phyloP scores from a whole-genome alignment of 2,113 vertebrate species.

The Hystrix cristata region DNA sequence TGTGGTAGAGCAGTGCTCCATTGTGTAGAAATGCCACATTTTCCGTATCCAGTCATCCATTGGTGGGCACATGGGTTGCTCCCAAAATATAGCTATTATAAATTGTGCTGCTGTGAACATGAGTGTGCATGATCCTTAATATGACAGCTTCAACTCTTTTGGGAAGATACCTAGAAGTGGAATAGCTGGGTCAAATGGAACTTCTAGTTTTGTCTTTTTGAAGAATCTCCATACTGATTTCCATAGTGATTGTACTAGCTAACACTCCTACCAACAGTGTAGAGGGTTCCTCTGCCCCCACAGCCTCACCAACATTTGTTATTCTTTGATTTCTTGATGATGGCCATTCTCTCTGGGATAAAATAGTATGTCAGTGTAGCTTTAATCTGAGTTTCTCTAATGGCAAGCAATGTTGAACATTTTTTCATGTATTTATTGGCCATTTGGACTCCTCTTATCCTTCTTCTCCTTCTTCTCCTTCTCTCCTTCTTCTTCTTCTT shows the following conservation, averaged over 20 bases:
- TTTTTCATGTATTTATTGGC: neutral
- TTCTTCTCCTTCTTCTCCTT: too few species aligned
- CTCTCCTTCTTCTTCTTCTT: neutral
- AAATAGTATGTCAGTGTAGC: neutral
- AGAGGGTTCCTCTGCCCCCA: neutral
- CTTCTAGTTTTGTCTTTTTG: neutral
- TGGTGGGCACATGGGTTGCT: neutral
- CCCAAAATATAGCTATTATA: neutral
- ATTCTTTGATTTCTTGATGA: neutral
- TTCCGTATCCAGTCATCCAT: neutral
- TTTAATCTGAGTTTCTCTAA: neutral
- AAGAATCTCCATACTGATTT: neutral
- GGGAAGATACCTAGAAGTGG: neutral
- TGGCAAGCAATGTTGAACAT: neutral
- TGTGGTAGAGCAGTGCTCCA: neutral
- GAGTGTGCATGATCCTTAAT: neutral
- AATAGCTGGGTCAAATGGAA: neutral
- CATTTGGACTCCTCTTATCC: too few species aligned
- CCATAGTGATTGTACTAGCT: neutral
- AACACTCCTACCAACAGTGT: neutral
- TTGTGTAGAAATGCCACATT: neutral
- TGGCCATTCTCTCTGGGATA: neutral
- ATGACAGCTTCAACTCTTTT: neutral
- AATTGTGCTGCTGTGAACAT: neutral
- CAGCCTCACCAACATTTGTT: neutral